These are phyloP conservation scores for Hycleus cichorii DNA, from an alignment of 1,140 invertebrate species.

Conservation along the genomic window DNA sequence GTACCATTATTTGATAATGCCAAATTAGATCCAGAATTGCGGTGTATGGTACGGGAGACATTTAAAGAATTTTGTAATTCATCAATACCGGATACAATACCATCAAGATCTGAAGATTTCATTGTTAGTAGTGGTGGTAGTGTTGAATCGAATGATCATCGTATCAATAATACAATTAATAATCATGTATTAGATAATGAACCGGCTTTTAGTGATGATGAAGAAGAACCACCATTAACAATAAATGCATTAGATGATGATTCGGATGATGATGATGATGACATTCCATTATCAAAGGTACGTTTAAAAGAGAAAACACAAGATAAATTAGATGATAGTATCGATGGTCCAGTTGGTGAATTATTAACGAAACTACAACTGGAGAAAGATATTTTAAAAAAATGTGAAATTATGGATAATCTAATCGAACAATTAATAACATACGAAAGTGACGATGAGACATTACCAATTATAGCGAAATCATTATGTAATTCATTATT, in stretches of 20 bases:
- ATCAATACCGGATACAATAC: conserved; percentile 43
- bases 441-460: conserved; percentile 47
- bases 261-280: conserved; percentile 85
- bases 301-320: conserved; percentile 38
- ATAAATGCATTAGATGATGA: conserved; percentile 54
- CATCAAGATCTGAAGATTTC: conserved; percentile 41
- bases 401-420: conserved; percentile 64
- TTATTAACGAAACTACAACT: conserved; percentile 42
- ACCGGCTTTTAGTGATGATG: conserved; percentile 73
- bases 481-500: conserved; percentile 49
- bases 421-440: conserved; percentile 57
- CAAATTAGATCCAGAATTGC: conserved; percentile 83
- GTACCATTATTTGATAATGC: conserved; percentile 88
- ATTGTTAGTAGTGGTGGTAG: conserved; percentile 35
- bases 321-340: conserved; percentile 41
- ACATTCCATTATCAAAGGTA: conserved; percentile 68
- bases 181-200: conserved; percentile 49
- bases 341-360: conserved; percentile 34
- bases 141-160: conserved; percentile 40
- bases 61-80: conserved; percentile 85
- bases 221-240: conserved; percentile 54
- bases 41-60: conserved; percentile 77
- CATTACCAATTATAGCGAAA: conserved; percentile 45
- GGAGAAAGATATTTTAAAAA: conserved; percentile 57
- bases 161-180: conserved; percentile 24